Conservation (phyloP, 2,888 invertebrate species). For the Gortyna flavago region DNA sequence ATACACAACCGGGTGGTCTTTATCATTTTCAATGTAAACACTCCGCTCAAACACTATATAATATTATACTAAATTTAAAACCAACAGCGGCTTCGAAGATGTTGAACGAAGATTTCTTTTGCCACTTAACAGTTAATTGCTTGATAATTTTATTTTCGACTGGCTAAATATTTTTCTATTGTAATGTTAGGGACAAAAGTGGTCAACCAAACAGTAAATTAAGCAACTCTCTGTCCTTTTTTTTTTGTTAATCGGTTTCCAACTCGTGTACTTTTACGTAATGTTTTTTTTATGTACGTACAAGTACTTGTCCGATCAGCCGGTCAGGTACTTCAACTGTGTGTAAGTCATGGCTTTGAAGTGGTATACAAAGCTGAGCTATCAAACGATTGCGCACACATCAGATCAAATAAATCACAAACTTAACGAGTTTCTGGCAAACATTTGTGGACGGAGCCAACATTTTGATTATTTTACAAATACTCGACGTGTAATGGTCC, state of each 20-base stretch:
- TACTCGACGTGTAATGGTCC: conserved; percentile 87
- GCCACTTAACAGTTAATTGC: conserved; percentile 65
- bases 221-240: conserved; percentile 27
- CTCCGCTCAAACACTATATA: conserved; percentile 80
- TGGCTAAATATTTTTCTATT: conserved; percentile 47
- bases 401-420: conserved; percentile 86
- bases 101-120: conserved; percentile 64
- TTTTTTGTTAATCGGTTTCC: conserved; percentile 55
- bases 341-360: conserved; percentile 74
- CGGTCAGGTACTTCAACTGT: conserved; percentile 56
- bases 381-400: conserved; percentile 82
- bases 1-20: conserved; percentile 87
- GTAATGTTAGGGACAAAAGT: conserved; percentile 29
- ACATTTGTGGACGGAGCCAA: conserved; percentile 80
- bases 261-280: conserved; percentile 46
- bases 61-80: conserved; percentile 85
- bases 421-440: conserved; percentile 85
- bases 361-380: conserved; percentile 76
- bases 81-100: conserved; percentile 75
- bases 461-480: conserved; percentile 87
- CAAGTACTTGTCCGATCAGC: conserved; percentile 60
- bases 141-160: conserved; percentile 42
- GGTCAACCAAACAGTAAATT: conserved; percentile 24
- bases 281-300: conserved; percentile 47
- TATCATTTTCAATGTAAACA: conserved; percentile 89